Evolutionary conservation across 2,797 vertebrate genomes (phyloP).

Genomic region (Myripristis murdjan): DNA sequence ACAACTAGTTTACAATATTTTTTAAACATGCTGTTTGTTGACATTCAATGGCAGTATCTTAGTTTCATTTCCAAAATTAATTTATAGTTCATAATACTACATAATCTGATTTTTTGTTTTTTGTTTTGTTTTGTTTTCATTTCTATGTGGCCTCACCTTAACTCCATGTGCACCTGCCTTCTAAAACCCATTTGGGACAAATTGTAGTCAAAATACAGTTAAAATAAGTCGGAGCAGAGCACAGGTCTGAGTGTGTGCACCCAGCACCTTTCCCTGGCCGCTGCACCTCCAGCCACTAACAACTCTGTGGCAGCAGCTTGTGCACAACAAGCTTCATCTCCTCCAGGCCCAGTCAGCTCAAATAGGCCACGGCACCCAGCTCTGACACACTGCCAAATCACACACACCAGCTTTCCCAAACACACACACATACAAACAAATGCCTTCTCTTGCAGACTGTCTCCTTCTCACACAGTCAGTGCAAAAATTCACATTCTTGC

Average conservation of each 20-base stretch:
- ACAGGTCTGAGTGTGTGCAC: neutral
- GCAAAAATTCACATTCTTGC: neutral
- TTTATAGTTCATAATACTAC: no score
- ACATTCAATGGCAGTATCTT: no score
- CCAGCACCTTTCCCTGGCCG: neutral
- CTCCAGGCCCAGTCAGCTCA: neutral
- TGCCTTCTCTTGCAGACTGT: neutral
- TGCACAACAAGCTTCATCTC: neutral
- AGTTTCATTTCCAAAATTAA: no score
- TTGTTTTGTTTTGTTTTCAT: no score
- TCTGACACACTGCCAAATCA: conserved; percentile 18
- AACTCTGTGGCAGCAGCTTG: neutral
- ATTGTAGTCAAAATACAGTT: neutral
- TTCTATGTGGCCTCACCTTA: no score
- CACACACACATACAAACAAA: neutral
- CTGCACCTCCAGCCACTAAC: neutral
- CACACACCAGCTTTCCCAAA: neutral
- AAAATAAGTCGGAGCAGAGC: neutral
- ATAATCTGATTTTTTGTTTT: no score
- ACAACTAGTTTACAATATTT: no score
- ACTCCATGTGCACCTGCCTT: no score
- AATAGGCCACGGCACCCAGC: neutral
- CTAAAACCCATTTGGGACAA: no score
- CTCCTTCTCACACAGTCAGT: neutral
- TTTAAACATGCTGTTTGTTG: no score